Evolutionary conservation across 2,113 vertebrate genomes (phyloP).

Genomic region (Sylvicapra grimmia): DNA sequence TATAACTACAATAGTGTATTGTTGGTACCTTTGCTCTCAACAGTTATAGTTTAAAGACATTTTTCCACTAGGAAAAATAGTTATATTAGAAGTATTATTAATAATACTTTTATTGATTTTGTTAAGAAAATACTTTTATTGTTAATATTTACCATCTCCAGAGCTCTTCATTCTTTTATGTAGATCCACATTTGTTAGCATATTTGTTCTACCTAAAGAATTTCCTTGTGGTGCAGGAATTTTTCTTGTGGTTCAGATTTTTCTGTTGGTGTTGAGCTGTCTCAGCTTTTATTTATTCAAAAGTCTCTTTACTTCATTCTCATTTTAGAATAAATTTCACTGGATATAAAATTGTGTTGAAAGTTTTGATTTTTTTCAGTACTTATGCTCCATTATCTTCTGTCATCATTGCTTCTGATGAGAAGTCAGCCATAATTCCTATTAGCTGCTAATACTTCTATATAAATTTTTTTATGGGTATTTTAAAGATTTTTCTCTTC

Average conservation of each 20-base stretch:
- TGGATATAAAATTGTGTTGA: neutral
- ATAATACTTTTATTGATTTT: neutral
- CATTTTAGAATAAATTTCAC: neutral
- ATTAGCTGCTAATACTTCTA: neutral
- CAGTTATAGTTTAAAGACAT: neutral
- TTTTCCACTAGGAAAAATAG: neutral
- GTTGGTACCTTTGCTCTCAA: neutral
- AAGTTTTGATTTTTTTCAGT: neutral
- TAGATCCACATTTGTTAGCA: neutral
- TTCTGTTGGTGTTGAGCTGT: neutral
- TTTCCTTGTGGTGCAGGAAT: neutral
- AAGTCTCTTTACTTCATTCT: neutral
- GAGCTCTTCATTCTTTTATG: neutral
- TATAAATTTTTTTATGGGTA: neutral
- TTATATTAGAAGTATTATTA: neutral
- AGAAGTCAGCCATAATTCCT: neutral
- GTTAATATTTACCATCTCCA: neutral
- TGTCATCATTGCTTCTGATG: neutral
- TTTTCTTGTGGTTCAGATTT: neutral
- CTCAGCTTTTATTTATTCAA: neutral
- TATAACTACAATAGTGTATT: neutral
- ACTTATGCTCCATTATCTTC: neutral
- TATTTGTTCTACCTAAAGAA: neutral
- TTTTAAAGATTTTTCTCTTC: neutral
- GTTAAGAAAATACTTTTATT: neutral